Base-by-base conservation (phyloP, 2,113 vertebrate species). In the Carassius carassius region DNA sequence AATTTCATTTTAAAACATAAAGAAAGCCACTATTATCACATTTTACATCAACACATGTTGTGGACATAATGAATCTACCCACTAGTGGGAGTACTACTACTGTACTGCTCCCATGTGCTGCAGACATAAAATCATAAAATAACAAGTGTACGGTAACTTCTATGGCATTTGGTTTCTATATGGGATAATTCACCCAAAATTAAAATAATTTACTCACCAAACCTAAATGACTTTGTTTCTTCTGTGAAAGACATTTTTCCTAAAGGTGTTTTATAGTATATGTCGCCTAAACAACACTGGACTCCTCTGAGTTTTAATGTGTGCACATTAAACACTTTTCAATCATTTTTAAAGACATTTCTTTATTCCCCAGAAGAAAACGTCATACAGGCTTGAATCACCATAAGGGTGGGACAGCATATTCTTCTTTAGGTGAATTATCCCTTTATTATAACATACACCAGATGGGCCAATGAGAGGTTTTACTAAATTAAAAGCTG, bases 401-500 rank as follows among this genome's bases (percentile, higher is more conserved):
- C 47, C 41, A 74, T 47, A 12, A 74, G 41, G 72, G 21, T 25
- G 1, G 7, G 12, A 51, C 41, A 75, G 6, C 23, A 23, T 47
- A 73, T 73, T 47, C n/a, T 11, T 75, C 23, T 51, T 75, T 17
- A 51, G 47, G n/a, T 23, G 12, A 35, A 19, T 29, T 78, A 37
- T 14, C 19, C 23, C 25, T 58, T 8, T 21, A 21, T 54, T 44
- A 23, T 62, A 23, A 67, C 11, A 19, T 7, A 51, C 41, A 69
- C 9, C 7, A 67, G 41, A 67, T 69, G 29, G 51, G 37, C 62
- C 60, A 67, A 35, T 35, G 44, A 82, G 25, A 82, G 17, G 80
- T 56, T 82, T 72, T 16, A 70, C 47, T 72, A 72, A 56, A 56
- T 37, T 3, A 72, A 72, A 82, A 70, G 65, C 63, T 81, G 79